Conservation (phyloP, 2,888 invertebrate species). For the Blomia tropicalis region DNA sequence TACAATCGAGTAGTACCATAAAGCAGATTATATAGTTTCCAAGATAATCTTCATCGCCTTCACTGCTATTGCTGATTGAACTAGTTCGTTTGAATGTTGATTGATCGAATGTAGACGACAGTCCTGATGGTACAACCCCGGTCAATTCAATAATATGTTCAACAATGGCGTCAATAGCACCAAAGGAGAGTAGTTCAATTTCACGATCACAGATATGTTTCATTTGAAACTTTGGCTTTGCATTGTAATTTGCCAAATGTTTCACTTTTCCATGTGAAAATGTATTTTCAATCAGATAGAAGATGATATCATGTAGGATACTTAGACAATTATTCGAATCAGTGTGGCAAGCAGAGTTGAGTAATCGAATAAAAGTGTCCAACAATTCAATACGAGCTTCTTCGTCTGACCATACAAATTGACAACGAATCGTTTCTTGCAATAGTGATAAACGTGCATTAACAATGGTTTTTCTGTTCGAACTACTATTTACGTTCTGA, state of each 20-base stretch:
- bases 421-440: constrained; percentile 57
- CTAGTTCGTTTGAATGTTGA: not conserved
- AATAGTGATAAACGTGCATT: constrained; percentile 61
- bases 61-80: not conserved
- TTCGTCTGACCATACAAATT: constrained; percentile 51
- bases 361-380: constrained; percentile 64
- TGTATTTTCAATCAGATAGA: constrained; percentile 37
- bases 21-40: constrained; percentile 45
- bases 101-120: not conserved
- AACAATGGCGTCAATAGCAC: constrained; percentile 26
- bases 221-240: constrained; percentile 15
- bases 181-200: constrained; percentile 29
- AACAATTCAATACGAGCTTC: constrained; percentile 70
- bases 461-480: constrained; percentile 9
- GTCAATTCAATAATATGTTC: constrained; percentile 24
- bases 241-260: constrained; percentile 35
- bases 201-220: constrained; percentile 22
- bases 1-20: constrained; percentile 62
- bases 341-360: constrained; percentile 63
- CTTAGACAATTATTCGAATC: constrained; percentile 68
- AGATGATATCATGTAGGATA: constrained; percentile 67
- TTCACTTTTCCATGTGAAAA: not conserved
- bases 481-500: not conserved
- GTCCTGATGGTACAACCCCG: not conserved
- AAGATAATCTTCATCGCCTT: constrained; percentile 11